These are phyloP conservation scores for Acanthosepion esculentum DNA, from an alignment of 2,888 invertebrate genomes.

Conservation along the genomic window DNA sequence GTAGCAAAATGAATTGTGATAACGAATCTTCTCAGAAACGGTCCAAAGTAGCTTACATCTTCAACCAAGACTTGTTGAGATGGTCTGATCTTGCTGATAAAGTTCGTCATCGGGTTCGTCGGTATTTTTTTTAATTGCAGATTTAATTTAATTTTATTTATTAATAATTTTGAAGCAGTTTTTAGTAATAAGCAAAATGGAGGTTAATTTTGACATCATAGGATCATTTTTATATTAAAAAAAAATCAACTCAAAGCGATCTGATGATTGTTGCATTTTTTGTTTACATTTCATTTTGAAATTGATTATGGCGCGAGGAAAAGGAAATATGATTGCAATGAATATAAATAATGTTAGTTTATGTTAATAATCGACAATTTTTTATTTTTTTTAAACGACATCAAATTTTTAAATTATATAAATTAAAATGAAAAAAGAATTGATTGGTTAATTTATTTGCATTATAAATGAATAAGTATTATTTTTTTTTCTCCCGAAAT, in stretches of 20 bases:
- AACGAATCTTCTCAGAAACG: not conserved
- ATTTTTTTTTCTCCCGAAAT: too few relatives aligned
- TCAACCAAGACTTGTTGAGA: not conserved
- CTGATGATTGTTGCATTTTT: not conserved
- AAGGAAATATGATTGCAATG: too few relatives aligned
- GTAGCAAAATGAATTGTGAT: not conserved
- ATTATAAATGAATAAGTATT: too few relatives aligned
- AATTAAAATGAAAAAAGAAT: too few relatives aligned
- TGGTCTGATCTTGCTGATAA: slow-evolving; percentile 35
- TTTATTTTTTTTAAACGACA: too few relatives aligned
- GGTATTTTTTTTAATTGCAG: not conserved
- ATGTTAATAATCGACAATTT: too few relatives aligned
- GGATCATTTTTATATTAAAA: not conserved
- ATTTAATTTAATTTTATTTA: not conserved
- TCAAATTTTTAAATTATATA: too few relatives aligned
- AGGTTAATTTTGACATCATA: not conserved
- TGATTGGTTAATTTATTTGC: too few relatives aligned
- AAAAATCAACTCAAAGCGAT: not conserved
- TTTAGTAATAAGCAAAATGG: not conserved
- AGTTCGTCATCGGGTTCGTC: slow-evolving; percentile 41
- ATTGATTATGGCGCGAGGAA: not conserved
- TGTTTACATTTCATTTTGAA: not conserved
- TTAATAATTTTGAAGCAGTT: not conserved
- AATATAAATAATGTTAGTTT: too few relatives aligned
- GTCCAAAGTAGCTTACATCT: slow-evolving; percentile 25